These are phyloP conservation scores for Pholis gunnellus DNA, from an alignment of 2,113 vertebrate species.

Conservation along the genomic window DNA sequence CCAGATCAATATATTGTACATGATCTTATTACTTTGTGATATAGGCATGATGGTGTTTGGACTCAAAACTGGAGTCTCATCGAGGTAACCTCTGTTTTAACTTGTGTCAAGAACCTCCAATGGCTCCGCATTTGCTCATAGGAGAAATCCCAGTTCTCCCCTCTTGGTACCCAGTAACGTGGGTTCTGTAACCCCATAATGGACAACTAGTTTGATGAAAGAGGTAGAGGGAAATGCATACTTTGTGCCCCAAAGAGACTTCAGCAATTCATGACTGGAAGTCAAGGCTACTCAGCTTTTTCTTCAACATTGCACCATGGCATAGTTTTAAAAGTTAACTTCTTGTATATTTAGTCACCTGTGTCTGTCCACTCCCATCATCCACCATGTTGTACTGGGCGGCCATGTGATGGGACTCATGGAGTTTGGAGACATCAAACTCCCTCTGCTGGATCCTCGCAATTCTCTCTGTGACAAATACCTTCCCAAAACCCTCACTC, in stretches of 20 bases:
- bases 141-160: no score
- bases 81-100: no score
- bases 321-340: no score
- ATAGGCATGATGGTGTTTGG: no score
- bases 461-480: slow-evolving; percentile 89
- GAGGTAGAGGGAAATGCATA: not conserved
- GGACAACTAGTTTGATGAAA: not conserved
- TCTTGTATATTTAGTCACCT: slow-evolving; percentile 79
- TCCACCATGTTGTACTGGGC: slow-evolving; percentile 94
- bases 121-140: not conserved
- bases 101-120: not conserved
- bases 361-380: slow-evolving; percentile 87
- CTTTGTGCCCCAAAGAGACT: not conserved
- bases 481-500: slow-evolving; percentile 90
- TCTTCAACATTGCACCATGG: no score
- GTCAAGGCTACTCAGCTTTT: not conserved
- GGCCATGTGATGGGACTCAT: slow-evolving; percentile 89
- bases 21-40: no score
- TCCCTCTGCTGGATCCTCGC: slow-evolving; percentile 88
- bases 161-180: no score
- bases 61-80: no score
- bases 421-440: slow-evolving; percentile 92
- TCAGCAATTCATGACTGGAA: not conserved
- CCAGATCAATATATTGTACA: no score
- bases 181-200: no score